Evolutionary conservation across 2,113 vertebrate genomes (phyloP), one percentile per base, ranked within the genome.

Genomic region (Electrona antarctica): DNA sequence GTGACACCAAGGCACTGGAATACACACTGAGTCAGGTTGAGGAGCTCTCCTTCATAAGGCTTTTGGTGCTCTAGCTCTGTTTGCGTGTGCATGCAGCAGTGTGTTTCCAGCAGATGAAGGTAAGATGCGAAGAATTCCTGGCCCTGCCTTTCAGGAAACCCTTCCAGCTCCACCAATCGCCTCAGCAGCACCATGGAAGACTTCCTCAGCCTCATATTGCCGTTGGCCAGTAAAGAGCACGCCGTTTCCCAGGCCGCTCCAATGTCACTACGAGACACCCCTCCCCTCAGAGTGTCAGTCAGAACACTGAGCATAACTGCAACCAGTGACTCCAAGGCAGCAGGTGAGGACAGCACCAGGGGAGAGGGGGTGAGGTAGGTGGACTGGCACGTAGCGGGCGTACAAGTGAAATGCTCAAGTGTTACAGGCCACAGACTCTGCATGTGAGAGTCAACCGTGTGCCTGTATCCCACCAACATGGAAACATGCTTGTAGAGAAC

Each of bases 61-160:
- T 85, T 65, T 1, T 93, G 74, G 14, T 94, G 89, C 15, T 86
- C 61, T 6, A 14, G 4, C 7, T 10, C 7, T 45, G 28, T 1
- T 0, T 54, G 51, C 15, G 68, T 12, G 6, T 28, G 6, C 0
- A 62, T 45, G 65, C 61, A 7, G 2, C 54, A 21, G 0, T 83
- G 79, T 0, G 81, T 80, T 10, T 94, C 90, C 15, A 99, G 77
- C 67, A 97, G 64, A 71, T 92, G 93, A 57, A 96, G 92, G 88
- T 94, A 94, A 6, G 94, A 93, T 2, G 76, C 64, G 76, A 98
- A 97, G 79, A 98, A 98, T 60, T 88, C 67, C 65, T 92, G 94
- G 46, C 94, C 90, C 52, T 92, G 79, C 52, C 91, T 92, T 72
- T 95, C 92, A 0, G 95, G 95, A 69, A 96, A 94, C 7, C 95